Evolutionary conservation across 2,888 invertebrate genomes (phyloP).

Genomic region (Smittia aterrima): DNA sequence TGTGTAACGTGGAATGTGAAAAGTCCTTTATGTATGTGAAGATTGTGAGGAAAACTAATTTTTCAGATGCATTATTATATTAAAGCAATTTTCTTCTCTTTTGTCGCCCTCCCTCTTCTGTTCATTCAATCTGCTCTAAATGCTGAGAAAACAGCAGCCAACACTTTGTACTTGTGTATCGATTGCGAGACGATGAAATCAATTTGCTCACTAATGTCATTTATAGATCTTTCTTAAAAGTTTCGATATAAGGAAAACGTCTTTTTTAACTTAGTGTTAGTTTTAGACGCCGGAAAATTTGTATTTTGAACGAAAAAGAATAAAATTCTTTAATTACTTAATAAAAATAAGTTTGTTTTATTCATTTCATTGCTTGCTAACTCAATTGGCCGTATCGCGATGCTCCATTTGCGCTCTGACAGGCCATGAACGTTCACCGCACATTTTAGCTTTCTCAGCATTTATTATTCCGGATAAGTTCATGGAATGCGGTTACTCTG

Average conservation of each 20-base stretch:
- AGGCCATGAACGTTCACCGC: not conserved
- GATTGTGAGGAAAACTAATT: constrained; percentile 36
- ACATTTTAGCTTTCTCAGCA: constrained; percentile 22
- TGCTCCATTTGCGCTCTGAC: not conserved
- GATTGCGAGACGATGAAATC: constrained; percentile 26
- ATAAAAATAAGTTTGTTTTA: not conserved
- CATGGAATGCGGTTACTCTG: not conserved
- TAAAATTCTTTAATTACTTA: constrained; percentile 31
- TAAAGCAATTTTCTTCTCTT: constrained; percentile 26
- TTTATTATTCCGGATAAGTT: constrained; percentile 10
- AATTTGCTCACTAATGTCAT: constrained; percentile 35
- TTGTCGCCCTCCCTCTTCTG: not conserved
- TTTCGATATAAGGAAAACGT: not conserved
- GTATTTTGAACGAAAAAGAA: constrained; percentile 16
- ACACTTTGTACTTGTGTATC: constrained; percentile 11
- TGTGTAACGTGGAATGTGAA: constrained; percentile 34
- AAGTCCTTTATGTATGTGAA: constrained; percentile 17
- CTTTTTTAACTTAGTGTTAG: constrained; percentile 16
- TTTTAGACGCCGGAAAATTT: not conserved
- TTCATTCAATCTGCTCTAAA: not conserved
- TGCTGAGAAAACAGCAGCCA: constrained; percentile 12
- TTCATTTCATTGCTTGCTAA: not conserved
- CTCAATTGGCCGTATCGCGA: constrained; percentile 10
- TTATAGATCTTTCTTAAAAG: not conserved
- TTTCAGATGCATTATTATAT: constrained; percentile 34